Evolutionary conservation across 2,888 invertebrate species (phyloP).

Genomic region (Pardosa pseudoannulata): DNA sequence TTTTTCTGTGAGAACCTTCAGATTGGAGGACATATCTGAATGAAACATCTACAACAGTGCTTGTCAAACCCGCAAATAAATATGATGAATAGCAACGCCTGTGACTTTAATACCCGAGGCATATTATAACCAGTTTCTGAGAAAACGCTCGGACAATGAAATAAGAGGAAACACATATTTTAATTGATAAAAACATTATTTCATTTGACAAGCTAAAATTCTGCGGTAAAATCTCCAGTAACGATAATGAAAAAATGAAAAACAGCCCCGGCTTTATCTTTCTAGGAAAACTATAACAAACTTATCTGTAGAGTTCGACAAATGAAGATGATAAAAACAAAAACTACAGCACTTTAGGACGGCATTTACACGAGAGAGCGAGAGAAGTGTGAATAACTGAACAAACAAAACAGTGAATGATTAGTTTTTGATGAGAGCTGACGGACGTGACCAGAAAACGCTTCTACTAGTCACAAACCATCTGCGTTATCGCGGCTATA

Average conservation of each 20-base stretch:
- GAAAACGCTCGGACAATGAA: background rate
- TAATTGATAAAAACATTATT: background rate
- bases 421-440: slow-evolving; percentile 46
- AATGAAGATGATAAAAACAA: slow-evolving; percentile 15
- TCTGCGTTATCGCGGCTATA: slow-evolving; percentile 21
- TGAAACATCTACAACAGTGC: background rate
- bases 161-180: background rate
- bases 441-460: slow-evolving; percentile 41
- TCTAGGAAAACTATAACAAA: background rate
- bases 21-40: background rate
- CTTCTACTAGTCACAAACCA: slow-evolving; percentile 22
- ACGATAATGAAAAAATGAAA: background rate
- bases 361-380: background rate
- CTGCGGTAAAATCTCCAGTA: background rate
- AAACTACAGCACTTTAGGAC: slow-evolving; percentile 8
- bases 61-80: background rate
- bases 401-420: slow-evolving; percentile 38
- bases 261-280: background rate
- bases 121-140: background rate
- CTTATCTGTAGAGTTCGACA: background rate
- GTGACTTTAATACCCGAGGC: background rate
- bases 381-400: background rate
- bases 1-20: background rate
- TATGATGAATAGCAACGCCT: background rate
- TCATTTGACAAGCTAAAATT: background rate